These are phyloP conservation scores for Metridium senile DNA, from an alignment of 92 coral and sea anemone genomes.

Conservation along the genomic window DNA sequence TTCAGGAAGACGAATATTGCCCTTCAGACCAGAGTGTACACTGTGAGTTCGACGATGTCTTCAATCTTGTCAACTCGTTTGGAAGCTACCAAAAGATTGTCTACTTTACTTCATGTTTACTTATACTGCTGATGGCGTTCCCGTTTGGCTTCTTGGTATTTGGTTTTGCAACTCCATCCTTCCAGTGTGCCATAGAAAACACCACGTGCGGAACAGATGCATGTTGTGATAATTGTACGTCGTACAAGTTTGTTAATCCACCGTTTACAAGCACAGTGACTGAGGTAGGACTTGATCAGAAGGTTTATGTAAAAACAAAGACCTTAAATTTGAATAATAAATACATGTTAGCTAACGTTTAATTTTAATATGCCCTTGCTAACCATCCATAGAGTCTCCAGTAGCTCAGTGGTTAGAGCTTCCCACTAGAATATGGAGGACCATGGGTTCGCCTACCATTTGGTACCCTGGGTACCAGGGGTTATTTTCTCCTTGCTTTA, in stretches of 20 bases:
- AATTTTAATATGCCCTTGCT: too few relatives aligned
- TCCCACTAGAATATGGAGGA: too few relatives aligned
- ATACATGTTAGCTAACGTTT: too few relatives aligned
- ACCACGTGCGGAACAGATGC: conserved; percentile 12
- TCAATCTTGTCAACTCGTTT: conserved; percentile 41
- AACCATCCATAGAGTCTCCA: too few relatives aligned
- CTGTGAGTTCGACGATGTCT: conserved; percentile 44
- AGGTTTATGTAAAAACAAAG: not conserved
- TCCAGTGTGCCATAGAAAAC: conserved; percentile 32
- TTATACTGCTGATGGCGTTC: conserved; percentile 27
- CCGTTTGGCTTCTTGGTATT: conserved; percentile 42
- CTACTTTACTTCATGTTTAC: conserved; percentile 31
- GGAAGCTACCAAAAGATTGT: conserved; percentile 54
- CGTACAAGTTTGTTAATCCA: conserved; percentile 24
- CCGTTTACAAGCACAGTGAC: conserved; percentile 39
- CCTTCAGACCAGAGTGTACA: not conserved
- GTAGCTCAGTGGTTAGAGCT: too few relatives aligned
- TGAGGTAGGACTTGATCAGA: conserved; percentile 20
- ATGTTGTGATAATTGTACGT: conserved; percentile 41
- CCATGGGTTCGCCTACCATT: too few relatives aligned
- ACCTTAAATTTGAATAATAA: not conserved
- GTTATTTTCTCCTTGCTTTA: too few relatives aligned
- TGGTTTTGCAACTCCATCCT: conserved; percentile 43
- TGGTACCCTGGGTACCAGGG: too few relatives aligned
- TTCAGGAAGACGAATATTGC: not conserved